These are phyloP conservation scores for Barbus barbus DNA, from an alignment of 2,113 vertebrate species.

Conservation along the genomic window DNA sequence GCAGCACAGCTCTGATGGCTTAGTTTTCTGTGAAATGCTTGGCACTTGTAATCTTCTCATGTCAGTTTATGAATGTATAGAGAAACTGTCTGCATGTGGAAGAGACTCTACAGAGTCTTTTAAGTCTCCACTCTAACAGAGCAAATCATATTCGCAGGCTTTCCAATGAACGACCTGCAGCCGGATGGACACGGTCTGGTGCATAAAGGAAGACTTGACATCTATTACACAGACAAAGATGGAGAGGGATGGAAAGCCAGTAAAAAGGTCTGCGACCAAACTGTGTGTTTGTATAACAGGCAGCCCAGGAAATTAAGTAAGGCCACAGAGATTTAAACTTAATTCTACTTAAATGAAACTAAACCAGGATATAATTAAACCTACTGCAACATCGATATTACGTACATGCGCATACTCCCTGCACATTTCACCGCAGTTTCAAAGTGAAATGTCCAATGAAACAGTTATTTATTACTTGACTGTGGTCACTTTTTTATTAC, in stretches of 20 bases:
- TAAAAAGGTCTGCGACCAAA: neutral
- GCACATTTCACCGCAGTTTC: no score
- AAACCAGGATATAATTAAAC: no score
- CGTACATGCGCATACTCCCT: no score
- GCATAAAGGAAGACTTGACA: neutral
- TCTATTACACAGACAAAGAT: constrained; percentile 2
- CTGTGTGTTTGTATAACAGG: neutral
- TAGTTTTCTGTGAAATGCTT: constrained; percentile 4
- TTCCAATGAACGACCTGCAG: neutral
- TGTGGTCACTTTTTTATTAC: no score
- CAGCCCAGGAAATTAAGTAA: constrained; percentile 15
- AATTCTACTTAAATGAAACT: neutral
- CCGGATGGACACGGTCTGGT: constrained; percentile 5
- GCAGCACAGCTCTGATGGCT: neutral
- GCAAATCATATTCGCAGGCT: neutral
- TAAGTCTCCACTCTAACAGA: neutral
- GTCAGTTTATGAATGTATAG: neutral
- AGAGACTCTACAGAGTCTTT: neutral
- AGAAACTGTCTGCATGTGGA: neutral
- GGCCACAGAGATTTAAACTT: constrained; percentile 19
- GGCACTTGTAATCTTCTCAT: constrained; percentile 13
- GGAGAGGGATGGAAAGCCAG: constrained; percentile 5
- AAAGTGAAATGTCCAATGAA: no score
- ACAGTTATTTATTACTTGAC: no score
- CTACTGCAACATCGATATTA: no score